A percentile compares a stretch with the other conserved stretches of the same genome.
Evolutionary conservation across 2,797 vertebrate species (phyloP).

Genomic region (Schizopygopsis malacanthus): DNA sequence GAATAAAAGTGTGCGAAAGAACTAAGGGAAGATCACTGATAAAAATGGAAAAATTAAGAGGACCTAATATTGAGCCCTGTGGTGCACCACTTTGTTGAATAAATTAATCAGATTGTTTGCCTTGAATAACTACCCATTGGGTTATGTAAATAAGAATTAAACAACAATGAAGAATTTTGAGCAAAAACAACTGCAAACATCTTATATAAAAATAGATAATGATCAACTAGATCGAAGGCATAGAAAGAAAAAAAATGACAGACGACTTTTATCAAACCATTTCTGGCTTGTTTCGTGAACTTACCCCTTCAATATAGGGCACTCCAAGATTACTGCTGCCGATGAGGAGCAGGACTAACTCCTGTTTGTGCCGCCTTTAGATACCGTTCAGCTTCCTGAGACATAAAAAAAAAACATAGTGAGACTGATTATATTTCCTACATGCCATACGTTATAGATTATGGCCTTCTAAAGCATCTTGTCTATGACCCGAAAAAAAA

Average conservation of each 20-base stretch:
- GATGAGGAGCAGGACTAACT: slow-evolving; percentile 86
- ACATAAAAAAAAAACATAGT: slow-evolving; percentile 32
- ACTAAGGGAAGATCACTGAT: neutral
- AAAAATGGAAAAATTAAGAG: neutral
- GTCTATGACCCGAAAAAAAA: neutral
- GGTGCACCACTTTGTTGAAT: neutral
- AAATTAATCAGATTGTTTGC: neutral
- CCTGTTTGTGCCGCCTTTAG: slow-evolving; percentile 86
- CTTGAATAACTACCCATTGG: neutral
- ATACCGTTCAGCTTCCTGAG: slow-evolving; percentile 82
- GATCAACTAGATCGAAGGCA: no score
- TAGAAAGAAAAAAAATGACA: neutral
- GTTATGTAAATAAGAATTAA: no score
- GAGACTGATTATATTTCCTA: neutral
- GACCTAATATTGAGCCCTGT: neutral
- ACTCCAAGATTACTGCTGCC: slow-evolving; percentile 85
- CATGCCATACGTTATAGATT: neutral
- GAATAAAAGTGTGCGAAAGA: neutral
- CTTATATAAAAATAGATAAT: no score
- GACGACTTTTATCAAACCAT: neutral
- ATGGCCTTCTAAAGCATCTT: neutral
- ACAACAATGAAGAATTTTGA: neutral
- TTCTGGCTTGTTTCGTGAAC: slow-evolving; percentile 47
- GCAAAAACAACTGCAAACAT: neutral
- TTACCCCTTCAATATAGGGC: slow-evolving; percentile 87